Percentiles rank a stretch among this genome's conserved stretches.
These are phyloP conservation scores for Condylura cristata DNA, from an alignment of 2,113 vertebrate genomes.

Conservation along the genomic window DNA sequence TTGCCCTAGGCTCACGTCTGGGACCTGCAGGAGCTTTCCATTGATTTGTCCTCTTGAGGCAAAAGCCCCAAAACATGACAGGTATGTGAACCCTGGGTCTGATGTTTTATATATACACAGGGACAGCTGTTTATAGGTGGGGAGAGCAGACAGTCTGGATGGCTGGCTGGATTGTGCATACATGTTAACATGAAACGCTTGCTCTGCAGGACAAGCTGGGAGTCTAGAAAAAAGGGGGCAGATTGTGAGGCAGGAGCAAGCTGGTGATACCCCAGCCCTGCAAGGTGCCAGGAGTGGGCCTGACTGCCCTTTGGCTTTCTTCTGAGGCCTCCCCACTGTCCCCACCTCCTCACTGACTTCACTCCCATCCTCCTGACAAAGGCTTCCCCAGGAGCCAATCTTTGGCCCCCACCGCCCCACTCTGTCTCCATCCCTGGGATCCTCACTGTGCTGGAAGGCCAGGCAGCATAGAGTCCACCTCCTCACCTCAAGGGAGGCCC, in stretches of 20 bases:
- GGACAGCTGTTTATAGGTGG: background rate
- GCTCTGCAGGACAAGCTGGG: background rate
- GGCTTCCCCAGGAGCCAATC: background rate
- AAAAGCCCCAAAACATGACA: background rate
- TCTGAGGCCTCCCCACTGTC: background rate
- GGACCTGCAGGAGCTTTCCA: background rate
- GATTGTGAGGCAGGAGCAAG: background rate
- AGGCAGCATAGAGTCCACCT: background rate
- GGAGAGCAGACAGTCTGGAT: too few species aligned
- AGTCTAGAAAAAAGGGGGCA: background rate
- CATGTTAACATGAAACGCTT: background rate
- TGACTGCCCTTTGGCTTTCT: background rate
- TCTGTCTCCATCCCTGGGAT: background rate
- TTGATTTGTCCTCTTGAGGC: background rate
- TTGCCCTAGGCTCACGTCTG: background rate
- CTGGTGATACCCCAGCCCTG: fast-evolving
- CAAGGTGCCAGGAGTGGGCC: too few species aligned
- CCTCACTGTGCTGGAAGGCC: background rate
- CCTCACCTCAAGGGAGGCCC: background rate
- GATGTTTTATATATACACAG: too few species aligned
- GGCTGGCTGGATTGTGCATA: background rate
- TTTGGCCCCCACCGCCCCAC: background rate
- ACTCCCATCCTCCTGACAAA: background rate
- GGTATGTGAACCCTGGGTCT: background rate
- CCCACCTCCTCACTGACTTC: background rate